phyloP scores from a whole-genome alignment of 2,888 invertebrate species.

The Zygothrica quintamaculata region DNA sequence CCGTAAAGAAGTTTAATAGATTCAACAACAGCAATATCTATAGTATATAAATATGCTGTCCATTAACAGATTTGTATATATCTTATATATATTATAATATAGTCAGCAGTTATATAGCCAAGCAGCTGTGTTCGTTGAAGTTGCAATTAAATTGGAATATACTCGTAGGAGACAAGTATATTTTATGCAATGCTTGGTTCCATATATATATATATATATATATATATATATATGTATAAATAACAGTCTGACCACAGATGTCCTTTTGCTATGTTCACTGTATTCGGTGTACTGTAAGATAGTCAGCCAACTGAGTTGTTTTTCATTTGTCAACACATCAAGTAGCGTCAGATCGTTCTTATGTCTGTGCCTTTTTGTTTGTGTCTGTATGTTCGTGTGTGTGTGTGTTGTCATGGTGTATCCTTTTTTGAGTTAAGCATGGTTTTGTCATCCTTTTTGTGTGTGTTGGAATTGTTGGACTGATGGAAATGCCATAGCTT shows the following conservation, averaged over 20 bases:
- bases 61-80: not conserved
- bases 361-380: not conserved
- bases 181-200: too few relatives aligned
- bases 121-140: too few relatives aligned
- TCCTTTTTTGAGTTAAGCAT: constrained; percentile 56
- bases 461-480: constrained; percentile 40
- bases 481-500: constrained; percentile 45
- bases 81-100: too few relatives aligned
- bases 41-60: too few relatives aligned
- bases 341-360: constrained; percentile 7
- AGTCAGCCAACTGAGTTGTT: constrained; percentile 13
- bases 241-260: constrained; percentile 8
- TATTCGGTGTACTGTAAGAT: constrained; percentile 6
- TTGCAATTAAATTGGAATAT: too few relatives aligned
- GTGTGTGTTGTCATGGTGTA: constrained; percentile 44
- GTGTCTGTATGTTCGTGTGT: too few relatives aligned
- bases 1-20: too few relatives aligned
- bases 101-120: too few relatives aligned
- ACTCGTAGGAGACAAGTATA: too few relatives aligned
- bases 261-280: not conserved
- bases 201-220: too few relatives aligned
- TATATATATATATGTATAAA: too few relatives aligned
- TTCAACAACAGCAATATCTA: too few relatives aligned
- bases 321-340: constrained; percentile 39
- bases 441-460: constrained; percentile 60